phyloP scores from a whole-genome alignment of 2,113 vertebrate species.

The Rhodinocichla rosea region DNA sequence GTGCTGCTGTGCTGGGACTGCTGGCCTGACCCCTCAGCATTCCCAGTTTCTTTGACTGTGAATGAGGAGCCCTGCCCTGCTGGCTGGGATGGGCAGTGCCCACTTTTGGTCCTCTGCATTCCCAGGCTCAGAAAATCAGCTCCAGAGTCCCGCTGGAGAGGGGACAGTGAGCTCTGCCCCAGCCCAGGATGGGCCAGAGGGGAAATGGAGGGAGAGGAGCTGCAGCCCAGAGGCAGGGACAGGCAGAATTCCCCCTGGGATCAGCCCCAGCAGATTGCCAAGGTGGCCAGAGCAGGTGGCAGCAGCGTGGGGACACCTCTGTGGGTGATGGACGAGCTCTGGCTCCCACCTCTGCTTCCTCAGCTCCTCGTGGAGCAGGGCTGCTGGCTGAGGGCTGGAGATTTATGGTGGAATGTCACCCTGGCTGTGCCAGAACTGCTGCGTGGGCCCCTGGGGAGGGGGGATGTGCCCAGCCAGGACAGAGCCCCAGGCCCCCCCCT shows the following conservation, averaged over 20 bases:
- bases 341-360: conserved; percentile 52
- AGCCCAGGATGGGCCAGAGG: background rate
- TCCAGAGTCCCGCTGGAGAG: background rate
- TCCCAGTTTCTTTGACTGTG: background rate
- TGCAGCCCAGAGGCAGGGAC: background rate
- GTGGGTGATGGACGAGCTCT: background rate
- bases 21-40: background rate
- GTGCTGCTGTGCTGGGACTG: accelerated
- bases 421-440: background rate
- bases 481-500: background rate
- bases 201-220: accelerated
- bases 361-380: background rate
- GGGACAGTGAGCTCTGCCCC: background rate
- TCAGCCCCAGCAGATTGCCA: background rate
- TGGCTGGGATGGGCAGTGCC: accelerated
- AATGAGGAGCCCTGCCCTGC: too few species aligned
- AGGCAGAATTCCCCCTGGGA: accelerated
- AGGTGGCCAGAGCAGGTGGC: background rate
- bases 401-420: background rate
- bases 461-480: background rate
- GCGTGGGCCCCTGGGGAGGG: background rate
- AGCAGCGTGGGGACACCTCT: background rate
- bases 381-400: background rate
- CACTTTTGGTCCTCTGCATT: background rate
- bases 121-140: background rate